Evolutionary conservation across 2,113 vertebrate genomes (phyloP).

Genomic region (Ophiodon elongatus): DNA sequence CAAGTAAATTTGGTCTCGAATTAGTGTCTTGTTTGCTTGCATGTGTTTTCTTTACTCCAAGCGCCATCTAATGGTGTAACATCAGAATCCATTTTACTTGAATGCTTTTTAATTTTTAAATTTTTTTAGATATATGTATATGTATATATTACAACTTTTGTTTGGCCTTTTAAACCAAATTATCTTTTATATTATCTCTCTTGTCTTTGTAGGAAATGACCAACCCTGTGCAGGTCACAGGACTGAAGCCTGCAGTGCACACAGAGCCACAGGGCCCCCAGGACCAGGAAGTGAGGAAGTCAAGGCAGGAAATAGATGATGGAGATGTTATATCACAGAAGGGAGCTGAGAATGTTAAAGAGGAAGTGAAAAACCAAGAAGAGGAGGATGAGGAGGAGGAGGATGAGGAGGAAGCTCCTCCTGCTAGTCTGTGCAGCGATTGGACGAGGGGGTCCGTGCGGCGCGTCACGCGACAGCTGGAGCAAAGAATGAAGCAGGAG

Average conservation of each 20-base stretch:
- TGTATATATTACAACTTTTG: neutral
- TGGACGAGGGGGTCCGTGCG: conserved; percentile 89
- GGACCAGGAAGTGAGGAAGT: conserved; percentile 50
- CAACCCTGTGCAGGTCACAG: conserved; percentile 92
- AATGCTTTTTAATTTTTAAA: neutral
- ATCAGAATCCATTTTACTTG: neutral
- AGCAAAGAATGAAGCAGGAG: conserved; percentile 90
- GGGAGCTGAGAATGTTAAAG: conserved; percentile 55
- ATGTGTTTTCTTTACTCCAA: neutral
- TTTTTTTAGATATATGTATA: neutral
- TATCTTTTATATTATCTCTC: neutral
- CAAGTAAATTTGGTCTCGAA: neutral
- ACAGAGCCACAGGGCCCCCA: conserved; percentile 48
- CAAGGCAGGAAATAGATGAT: conserved; percentile 65
- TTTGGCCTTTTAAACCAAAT: neutral
- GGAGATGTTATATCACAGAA: conserved; percentile 47
- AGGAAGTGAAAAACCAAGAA: conserved; percentile 68
- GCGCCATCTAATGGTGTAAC: conserved; percentile 54
- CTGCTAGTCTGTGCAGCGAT: conserved; percentile 59
- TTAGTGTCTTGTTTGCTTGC: neutral
- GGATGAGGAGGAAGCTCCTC: conserved; percentile 48
- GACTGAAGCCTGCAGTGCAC: conserved; percentile 84
- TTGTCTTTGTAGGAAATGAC: conserved; percentile 81
- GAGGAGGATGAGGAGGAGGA: conserved; percentile 53
- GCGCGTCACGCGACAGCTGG: conserved; percentile 92